These are phyloP conservation scores for Galaxias olidus DNA, from an alignment of 2,797 vertebrate species.

Conservation along the genomic window DNA sequence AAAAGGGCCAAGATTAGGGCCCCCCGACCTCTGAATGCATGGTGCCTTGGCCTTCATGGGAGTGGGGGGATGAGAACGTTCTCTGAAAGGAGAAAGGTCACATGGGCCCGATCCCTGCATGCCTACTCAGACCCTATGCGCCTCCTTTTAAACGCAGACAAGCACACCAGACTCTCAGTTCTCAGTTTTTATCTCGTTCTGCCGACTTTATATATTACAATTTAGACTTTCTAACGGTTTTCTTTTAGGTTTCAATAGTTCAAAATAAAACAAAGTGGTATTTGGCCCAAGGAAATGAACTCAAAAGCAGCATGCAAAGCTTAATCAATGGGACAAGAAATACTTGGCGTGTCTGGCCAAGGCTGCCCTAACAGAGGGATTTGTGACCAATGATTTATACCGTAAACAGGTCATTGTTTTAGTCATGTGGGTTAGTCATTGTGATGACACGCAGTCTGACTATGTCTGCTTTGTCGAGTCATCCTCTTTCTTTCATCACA, in stretches of 20 bases:
- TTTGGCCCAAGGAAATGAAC: background rate
- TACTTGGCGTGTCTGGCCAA: background rate
- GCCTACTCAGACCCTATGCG: conserved; percentile 59
- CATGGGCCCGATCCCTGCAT: conserved; percentile 58
- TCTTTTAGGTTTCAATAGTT: conserved; percentile 3
- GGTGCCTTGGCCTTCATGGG: conserved; percentile 58
- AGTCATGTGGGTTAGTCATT: no score
- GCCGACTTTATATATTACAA: background rate
- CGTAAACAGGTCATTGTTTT: no score
- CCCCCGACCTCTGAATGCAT: conserved; percentile 36
- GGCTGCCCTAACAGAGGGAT: no score
- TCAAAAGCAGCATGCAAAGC: conserved; percentile 13
- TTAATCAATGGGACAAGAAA: background rate
- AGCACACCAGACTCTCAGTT: background rate
- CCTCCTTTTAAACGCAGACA: conserved; percentile 31
- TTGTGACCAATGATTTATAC: no score
- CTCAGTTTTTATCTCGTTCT: background rate
- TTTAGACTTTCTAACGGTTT: background rate
- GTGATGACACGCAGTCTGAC: no score
- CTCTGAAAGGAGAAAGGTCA: conserved; percentile 54
- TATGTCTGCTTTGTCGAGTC: no score
- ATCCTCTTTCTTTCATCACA: no score
- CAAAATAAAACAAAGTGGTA: conserved; percentile 16
- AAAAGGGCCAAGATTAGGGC: conserved; percentile 46
- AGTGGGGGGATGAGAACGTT: conserved; percentile 45